Percentiles rank a stretch among this genome's conserved stretches.
Conservation (phyloP, 2,797 vertebrate genomes). For the Semaprochilodus insignis region DNA sequence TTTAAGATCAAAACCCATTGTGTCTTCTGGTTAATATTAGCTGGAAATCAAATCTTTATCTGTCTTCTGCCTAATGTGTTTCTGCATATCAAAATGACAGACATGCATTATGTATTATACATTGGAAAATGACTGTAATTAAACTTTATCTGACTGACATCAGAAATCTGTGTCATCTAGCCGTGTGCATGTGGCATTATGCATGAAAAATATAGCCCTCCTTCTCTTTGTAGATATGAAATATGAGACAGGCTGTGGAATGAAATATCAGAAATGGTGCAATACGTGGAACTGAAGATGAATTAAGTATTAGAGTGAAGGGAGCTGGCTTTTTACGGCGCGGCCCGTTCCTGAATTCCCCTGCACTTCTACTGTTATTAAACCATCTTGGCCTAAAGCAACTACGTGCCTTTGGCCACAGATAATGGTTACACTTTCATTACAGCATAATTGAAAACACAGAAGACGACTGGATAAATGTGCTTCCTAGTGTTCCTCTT, state of each 20-base stretch:
- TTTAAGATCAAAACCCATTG: background rate
- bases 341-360: slow-evolving; percentile 41
- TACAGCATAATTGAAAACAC: slow-evolving; percentile 54
- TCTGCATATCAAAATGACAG: slow-evolving; percentile 32
- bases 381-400: slow-evolving; percentile 47
- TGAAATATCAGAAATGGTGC: slow-evolving; percentile 43
- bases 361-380: slow-evolving; percentile 44
- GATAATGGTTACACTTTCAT: slow-evolving; percentile 51
- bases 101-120: slow-evolving; percentile 48
- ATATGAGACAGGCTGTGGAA: slow-evolving; percentile 41
- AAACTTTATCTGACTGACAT: slow-evolving; percentile 51
- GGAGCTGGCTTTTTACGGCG: slow-evolving; percentile 24
- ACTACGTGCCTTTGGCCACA: slow-evolving; percentile 40
- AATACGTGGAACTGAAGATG: slow-evolving; percentile 36
- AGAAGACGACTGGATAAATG: slow-evolving; percentile 16
- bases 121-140: slow-evolving; percentile 52
- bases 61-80: slow-evolving; percentile 26
- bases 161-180: slow-evolving; percentile 47
- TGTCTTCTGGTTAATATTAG: slow-evolving; percentile 20
- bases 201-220: slow-evolving; percentile 10
- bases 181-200: slow-evolving; percentile 16
- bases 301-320: slow-evolving; percentile 43
- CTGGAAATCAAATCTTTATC: slow-evolving; percentile 6
- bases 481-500: slow-evolving; percentile 30
- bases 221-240: slow-evolving; percentile 39